Base-by-base conservation (phyloP, 2,888 invertebrate genomes). In the Andrena praecox region DNA sequence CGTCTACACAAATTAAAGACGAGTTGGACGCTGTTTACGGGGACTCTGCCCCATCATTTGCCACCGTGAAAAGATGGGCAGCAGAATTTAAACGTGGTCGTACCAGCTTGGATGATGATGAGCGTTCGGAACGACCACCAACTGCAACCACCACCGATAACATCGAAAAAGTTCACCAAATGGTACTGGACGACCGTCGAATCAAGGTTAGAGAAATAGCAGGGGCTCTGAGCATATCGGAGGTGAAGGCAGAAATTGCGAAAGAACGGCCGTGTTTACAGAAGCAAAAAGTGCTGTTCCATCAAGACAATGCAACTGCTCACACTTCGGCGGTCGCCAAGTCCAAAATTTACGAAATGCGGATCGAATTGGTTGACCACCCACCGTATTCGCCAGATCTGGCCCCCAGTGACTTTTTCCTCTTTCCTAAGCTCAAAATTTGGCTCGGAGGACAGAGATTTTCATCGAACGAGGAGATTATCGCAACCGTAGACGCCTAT, bases 241-340 rank as follows among this genome's bases (percentile, higher is more conserved):
- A 20, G 4, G 59, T 81, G 85, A 78, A 83, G 86, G 35, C 77
- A 80, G 80, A 67, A 87, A 73, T 85, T 83, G 82, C 64, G 60
- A 71, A 33, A 48, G 64, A 48, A 8, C 54, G 79, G 72, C n/a
- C 50, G 12, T n/a, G n/a, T 50, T 54, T 54, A 8, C 2, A 54
- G 24, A 24, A 54, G 24, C 27, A 54, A 20, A 24, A 27, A 54
- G 24, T 54, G 8, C 54, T 54, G 27, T 56, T 56, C 20, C 56
- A 56, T 12, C 56, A 56, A 27, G 56, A 54, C 24, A 54, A 54
- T 24, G 54, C 54, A 24, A 29, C 27, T 8, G 10, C 12, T 10
- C 56, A 59, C 56, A 59, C 50, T n/a, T 50, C 16, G 5, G 50
- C 50, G 5, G 50, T 50, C n/a, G 1, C 50, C 2, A 12, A 3